These are phyloP conservation scores for Pogonomyrmex californicus DNA, from an alignment of 1,140 invertebrate genomes.

Conservation along the genomic window DNA sequence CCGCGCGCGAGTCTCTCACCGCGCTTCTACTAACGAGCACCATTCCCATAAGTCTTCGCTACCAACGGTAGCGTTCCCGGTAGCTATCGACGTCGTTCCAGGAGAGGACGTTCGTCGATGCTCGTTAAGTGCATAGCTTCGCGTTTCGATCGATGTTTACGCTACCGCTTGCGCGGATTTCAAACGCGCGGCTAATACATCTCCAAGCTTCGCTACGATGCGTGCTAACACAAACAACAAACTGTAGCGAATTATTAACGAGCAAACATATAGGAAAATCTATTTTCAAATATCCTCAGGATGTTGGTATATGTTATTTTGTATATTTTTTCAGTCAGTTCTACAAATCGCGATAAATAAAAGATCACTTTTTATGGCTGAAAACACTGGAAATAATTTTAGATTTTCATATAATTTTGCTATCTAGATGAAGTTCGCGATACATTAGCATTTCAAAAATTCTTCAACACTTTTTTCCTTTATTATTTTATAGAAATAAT, in stretches of 20 bases:
- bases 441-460: background rate
- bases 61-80: constrained; percentile 14
- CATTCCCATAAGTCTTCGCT: constrained; percentile 73
- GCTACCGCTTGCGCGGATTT: constrained; percentile 12
- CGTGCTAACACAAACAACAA: no score
- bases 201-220: background rate
- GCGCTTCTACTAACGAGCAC: constrained; percentile 73
- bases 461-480: background rate
- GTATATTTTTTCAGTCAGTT: background rate
- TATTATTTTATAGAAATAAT: background rate
- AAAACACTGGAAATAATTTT: background rate
- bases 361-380: background rate
- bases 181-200: constrained; percentile 15
- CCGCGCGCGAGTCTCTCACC: constrained; percentile 62
- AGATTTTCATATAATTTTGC: background rate
- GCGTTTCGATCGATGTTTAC: constrained; percentile 43
- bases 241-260: background rate
- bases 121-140: constrained; percentile 50
- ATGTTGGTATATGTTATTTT: background rate
- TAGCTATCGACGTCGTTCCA: constrained; percentile 1
- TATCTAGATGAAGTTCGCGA: background rate
- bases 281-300: background rate
- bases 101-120: constrained; percentile 28
- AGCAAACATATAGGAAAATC: background rate
- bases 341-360: background rate